A percentile compares a stretch with the other conserved stretches of the same genome.
Evolutionary conservation across 1,140 invertebrate species (phyloP).

Genomic region (Aphidius ervi): DNA sequence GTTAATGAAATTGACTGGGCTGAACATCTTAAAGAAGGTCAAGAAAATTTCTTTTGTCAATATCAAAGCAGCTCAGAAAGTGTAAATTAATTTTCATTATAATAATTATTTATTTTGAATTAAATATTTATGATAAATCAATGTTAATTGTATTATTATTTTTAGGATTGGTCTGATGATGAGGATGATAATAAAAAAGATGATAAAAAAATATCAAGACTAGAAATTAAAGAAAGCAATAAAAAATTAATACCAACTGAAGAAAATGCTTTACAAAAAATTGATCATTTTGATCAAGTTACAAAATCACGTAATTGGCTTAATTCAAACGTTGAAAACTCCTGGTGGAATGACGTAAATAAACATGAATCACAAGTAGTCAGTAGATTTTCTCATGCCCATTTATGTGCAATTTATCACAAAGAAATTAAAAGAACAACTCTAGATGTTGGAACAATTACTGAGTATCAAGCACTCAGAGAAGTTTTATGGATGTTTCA

Average conservation of each 20-base stretch:
- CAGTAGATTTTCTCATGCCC: constrained; percentile 38
- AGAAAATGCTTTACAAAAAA: no score
- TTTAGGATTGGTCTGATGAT: constrained; percentile 36
- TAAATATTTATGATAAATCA: no score
- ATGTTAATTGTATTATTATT: no score
- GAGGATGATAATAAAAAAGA: constrained; percentile 26
- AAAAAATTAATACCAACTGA: no score
- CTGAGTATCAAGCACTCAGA: constrained; percentile 46
- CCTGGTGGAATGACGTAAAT: constrained; percentile 47
- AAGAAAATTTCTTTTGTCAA: constrained; percentile 41
- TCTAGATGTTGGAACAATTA: constrained; percentile 32
- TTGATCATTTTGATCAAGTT: constrained; percentile 15
- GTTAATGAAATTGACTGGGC: constrained; percentile 48
- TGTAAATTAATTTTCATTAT: constrained; percentile 15
- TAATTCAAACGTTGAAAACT: constrained; percentile 42
- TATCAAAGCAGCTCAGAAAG: constrained; percentile 42
- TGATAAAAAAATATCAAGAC: neutral
- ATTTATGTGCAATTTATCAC: constrained; percentile 43
- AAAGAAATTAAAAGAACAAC: constrained; percentile 19
- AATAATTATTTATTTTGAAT: constrained; percentile 15
- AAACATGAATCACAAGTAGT: constrained; percentile 35
- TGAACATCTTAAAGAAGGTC: constrained; percentile 47
- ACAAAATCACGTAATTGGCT: constrained; percentile 45
- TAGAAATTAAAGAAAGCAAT: neutral
- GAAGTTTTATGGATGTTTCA: constrained; percentile 52